Evolutionary conservation across 1,140 invertebrate genomes (phyloP).

Genomic region (Maniola jurtina): DNA sequence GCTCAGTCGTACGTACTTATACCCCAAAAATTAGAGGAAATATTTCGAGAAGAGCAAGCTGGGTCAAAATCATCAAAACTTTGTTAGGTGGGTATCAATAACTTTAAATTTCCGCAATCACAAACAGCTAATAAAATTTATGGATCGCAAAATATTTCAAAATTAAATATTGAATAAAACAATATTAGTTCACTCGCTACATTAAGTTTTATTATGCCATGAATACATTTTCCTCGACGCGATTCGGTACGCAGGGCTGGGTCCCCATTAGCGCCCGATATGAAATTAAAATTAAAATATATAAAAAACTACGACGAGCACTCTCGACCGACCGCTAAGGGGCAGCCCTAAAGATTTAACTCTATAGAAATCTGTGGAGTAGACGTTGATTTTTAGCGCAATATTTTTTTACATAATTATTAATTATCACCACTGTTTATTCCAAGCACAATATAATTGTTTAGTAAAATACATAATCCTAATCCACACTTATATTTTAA

Average conservation of each 20-base stretch:
- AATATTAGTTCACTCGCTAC: conserved; percentile 78
- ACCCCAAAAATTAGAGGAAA: too few species aligned
- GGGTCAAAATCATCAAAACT: conserved; percentile 1
- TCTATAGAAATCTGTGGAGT: conserved; percentile 13
- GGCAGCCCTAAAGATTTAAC: conserved; percentile 69
- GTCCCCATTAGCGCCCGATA: conserved; percentile 74
- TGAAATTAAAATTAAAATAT: conserved; percentile 79
- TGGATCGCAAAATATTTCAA: conserved; percentile 70
- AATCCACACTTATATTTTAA: too few species aligned
- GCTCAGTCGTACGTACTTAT: too few species aligned
- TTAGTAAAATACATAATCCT: too few species aligned
- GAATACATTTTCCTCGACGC: conserved; percentile 69
- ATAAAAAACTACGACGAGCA: conserved; percentile 70
- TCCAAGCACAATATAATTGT: neutral
- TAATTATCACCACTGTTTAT: neutral
- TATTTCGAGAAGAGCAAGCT: too few species aligned
- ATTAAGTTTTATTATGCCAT: conserved; percentile 75
- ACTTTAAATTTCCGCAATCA: conserved; percentile 8
- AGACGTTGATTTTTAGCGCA: neutral
- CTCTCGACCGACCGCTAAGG: conserved; percentile 73
- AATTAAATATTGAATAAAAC: conserved; percentile 77
- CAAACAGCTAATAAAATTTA: conserved; percentile 58
- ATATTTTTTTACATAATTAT: neutral
- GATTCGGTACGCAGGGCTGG: conserved; percentile 75
- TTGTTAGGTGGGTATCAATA: neutral